Evolutionary conservation across 2,888 invertebrate genomes (phyloP).

Genomic region (Tachina lurida): DNA sequence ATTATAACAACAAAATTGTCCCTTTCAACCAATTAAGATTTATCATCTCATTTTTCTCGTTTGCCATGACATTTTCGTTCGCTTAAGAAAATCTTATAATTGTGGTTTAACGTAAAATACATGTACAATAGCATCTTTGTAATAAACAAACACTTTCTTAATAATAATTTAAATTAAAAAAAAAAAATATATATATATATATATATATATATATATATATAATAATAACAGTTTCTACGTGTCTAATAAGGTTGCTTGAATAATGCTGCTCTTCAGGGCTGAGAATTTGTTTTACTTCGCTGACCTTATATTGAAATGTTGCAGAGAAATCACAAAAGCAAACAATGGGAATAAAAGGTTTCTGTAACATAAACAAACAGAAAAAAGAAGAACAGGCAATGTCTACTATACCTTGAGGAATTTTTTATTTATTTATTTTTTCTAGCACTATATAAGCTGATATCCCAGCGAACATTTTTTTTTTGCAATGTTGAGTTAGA

Average conservation of each 20-base stretch:
- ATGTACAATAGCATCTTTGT: not conserved
- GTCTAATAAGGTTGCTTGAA: not conserved
- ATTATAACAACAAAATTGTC: not conserved
- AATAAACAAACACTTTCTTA: not conserved
- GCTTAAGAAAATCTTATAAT: not conserved
- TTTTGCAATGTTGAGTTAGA: no score
- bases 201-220: no score
- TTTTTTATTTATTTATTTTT: not conserved
- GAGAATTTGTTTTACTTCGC: constrained; percentile 2
- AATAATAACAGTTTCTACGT: not conserved
- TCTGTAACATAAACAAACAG: not conserved
- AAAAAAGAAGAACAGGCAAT: not conserved
- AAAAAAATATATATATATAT: no score
- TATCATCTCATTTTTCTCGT: not conserved
- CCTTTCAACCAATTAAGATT: not conserved
- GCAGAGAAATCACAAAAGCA: not conserved
- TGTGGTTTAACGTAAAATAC: not conserved
- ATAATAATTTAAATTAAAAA: constrained; percentile 2
- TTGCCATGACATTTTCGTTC: not conserved
- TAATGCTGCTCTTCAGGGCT: not conserved
- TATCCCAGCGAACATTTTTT: no score
- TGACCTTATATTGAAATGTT: constrained; percentile 7
- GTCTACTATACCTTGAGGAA: constrained; percentile 3
- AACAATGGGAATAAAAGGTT: constrained; percentile 13
- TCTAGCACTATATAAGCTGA: no score